Conservation (phyloP, 2,113 vertebrate genomes). For the Maccullochella peelii region DNA sequence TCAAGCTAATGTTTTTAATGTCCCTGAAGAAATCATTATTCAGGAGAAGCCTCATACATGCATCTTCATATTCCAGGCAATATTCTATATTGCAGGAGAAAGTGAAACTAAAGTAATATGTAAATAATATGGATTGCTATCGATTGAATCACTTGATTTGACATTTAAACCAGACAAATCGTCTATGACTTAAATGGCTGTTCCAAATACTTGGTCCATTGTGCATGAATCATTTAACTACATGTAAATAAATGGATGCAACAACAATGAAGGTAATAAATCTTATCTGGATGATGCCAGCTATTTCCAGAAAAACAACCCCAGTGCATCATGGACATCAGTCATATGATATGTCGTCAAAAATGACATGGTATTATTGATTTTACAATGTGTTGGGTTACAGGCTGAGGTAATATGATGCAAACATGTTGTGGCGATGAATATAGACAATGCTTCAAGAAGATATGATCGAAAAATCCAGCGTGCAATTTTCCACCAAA, state of each 20-base stretch:
- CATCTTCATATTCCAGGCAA: constrained; percentile 35
- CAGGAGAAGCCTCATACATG: constrained; percentile 1
- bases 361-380: neutral
- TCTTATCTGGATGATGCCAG: constrained; percentile 8
- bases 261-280: neutral
- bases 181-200: neutral
- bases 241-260: neutral
- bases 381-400: neutral
- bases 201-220: neutral
- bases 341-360: neutral
- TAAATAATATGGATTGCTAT: neutral
- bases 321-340: neutral
- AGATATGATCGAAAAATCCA: neutral
- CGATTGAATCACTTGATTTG: neutral
- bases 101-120: neutral
- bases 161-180: neutral
- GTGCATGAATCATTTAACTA: constrained; percentile 1
- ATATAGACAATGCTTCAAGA: neutral
- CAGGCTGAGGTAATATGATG: neutral
- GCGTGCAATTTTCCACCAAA: neutral
- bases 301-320: neutral
- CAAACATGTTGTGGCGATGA: neutral
- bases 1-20: constrained; percentile 20
- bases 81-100: constrained; percentile 5
- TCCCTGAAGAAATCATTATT: constrained; percentile 51